phyloP scores from a whole-genome alignment of 1,140 invertebrate species.

The Hycleus phaleratus region DNA sequence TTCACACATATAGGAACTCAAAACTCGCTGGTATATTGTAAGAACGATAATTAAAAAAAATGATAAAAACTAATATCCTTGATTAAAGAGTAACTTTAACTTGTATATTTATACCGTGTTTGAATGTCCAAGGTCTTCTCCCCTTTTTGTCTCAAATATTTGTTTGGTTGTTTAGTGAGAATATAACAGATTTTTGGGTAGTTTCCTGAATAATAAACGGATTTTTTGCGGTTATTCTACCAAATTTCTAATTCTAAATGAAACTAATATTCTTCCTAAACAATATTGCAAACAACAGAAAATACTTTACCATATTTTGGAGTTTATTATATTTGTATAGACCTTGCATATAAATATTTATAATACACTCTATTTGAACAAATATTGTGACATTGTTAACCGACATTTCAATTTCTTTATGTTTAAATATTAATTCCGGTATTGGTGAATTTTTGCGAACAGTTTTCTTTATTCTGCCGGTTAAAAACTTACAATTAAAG shows the following conservation, averaged over 20 bases:
- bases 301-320: not conserved
- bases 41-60: constrained; percentile 36
- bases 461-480: too few relatives aligned
- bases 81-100: constrained; percentile 18
- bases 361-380: not conserved
- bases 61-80: constrained; percentile 5
- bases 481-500: too few relatives aligned
- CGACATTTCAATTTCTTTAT: not conserved
- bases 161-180: constrained; percentile 22
- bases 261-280: constrained; percentile 19
- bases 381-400: constrained; percentile 4
- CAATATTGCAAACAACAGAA: constrained; percentile 13
- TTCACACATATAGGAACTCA: constrained; percentile 41
- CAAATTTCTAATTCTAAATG: too few relatives aligned
- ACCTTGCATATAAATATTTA: constrained; percentile 21
- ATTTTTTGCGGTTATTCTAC: too few relatives aligned
- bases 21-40: constrained; percentile 44
- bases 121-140: constrained; percentile 17
- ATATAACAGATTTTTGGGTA: not conserved
- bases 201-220: too few relatives aligned
- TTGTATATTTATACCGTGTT: constrained; percentile 23
- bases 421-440: too few relatives aligned
- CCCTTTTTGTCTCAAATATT: not conserved
- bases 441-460: too few relatives aligned
- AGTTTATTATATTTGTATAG: constrained; percentile 20